phyloP scores from a whole-genome alignment of 2,888 invertebrate species.

The Drosophila algonquin region DNA sequence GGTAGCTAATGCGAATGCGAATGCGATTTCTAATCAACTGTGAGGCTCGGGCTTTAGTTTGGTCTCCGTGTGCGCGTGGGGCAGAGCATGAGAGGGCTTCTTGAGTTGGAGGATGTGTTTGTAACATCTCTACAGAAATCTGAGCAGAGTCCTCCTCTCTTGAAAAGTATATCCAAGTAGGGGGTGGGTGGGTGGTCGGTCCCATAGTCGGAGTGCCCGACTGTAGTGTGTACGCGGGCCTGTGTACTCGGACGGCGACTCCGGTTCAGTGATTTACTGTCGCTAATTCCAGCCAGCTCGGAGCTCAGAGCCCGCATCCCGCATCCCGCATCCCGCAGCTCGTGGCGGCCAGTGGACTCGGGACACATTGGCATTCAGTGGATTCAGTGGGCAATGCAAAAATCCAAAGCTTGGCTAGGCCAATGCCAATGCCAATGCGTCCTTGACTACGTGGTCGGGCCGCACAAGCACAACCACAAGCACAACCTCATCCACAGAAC shows the following conservation, averaged over 20 bases:
- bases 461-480: neutral
- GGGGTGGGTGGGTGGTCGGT: neutral
- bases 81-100: neutral
- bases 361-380: constrained; percentile 31
- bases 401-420: neutral
- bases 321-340: too few species aligned
- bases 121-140: neutral
- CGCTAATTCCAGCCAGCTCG: constrained; percentile 28
- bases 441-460: constrained; percentile 5
- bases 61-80: neutral
- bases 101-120: neutral
- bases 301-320: neutral
- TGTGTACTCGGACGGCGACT: neutral
- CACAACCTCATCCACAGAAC: too few species aligned
- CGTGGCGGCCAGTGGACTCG: neutral
- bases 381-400: constrained; percentile 1
- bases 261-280: constrained; percentile 38
- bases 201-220: neutral
- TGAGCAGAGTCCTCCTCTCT: neutral
- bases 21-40: constrained; percentile 33
- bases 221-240: too few species aligned
- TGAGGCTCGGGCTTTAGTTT: neutral
- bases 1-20: constrained; percentile 16
- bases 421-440: neutral
- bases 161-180: too few species aligned